Base-by-base conservation (phyloP, 2,797 vertebrate species). In the Anomalospiza imberbis region DNA sequence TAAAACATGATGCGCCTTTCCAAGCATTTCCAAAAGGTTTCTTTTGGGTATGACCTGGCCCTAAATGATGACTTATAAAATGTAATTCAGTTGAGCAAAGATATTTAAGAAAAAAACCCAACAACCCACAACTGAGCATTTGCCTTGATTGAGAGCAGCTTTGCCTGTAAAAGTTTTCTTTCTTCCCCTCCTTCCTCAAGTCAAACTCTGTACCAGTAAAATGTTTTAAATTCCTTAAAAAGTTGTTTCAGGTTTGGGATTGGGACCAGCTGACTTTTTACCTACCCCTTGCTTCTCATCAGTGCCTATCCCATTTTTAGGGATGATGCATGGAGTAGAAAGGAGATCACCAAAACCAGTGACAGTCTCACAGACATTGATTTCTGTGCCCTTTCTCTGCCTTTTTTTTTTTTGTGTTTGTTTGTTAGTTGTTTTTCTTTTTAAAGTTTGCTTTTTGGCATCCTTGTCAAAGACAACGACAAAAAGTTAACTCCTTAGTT, bases 351-450 rank as follows among this genome's bases (percentile, higher is more conserved):
- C 42, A 72, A 70, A 32, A 84, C 13, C 24, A 85, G n/a, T 31
- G 57, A 36, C 8, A 34, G 3, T 50, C 55, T 70, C 55, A 42
- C 18, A 48, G 34, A 53, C 6, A 4, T 9, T 42, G 29, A 66
- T 74, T 88, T 84, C 40, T 81, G 21, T 68, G 54, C 21, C 26
- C 32, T 84, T 88, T 36, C 28, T 68, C 42, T 75, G 34, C 31
- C 2, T 40, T 21, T n/a, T 32, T 2, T 19, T 29, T 6, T 32
- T 2, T 19, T 29, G 6, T 4, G 42, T 25, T 63, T 25, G 2
- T 71, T 22, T 5, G 4, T 36, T 32, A 7, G 22, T 58, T 44
- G 15, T 14, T 63, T 55, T 40, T 31, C 17, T 61, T 61, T 45
- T 50, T 12, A 5, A 80, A 47, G 32, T 74, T 91, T 31, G 2